Conservation (phyloP, 2,888 invertebrate species). For the Serrognathus titanus region DNA sequence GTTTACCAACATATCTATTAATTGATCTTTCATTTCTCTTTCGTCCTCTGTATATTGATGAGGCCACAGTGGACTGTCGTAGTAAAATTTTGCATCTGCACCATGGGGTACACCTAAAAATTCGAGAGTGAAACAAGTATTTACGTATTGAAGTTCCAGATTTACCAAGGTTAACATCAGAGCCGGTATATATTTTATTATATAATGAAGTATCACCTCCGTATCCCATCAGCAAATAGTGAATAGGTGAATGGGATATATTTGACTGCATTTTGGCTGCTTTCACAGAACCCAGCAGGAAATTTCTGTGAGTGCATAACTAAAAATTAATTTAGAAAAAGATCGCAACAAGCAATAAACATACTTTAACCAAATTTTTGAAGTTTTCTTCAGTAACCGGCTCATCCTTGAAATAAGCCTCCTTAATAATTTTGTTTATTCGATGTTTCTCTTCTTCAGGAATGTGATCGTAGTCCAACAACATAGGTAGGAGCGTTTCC, state of each 20-base stretch:
- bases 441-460: slow-evolving; percentile 49
- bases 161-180: too few species aligned
- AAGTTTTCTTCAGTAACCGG: slow-evolving; percentile 22
- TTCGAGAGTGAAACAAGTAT: too few species aligned
- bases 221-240: slow-evolving; percentile 48
- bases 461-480: slow-evolving; percentile 59
- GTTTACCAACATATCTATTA: slow-evolving; percentile 28
- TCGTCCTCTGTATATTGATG: slow-evolving; percentile 22
- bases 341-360: too few species aligned
- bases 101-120: slow-evolving; percentile 32
- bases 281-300: slow-evolving; percentile 54
- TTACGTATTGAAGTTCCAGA: too few species aligned
- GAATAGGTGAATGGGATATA: slow-evolving; percentile 55
- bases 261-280: slow-evolving; percentile 56
- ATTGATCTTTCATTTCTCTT: slow-evolving; percentile 32
- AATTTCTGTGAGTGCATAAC: slow-evolving; percentile 61
- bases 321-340: slow-evolving; percentile 29
- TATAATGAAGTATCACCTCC: neutral
- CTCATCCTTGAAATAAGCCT: slow-evolving; percentile 55
- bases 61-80: slow-evolving; percentile 23
- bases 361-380: too few species aligned
- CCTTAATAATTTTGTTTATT: slow-evolving; percentile 54
- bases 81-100: slow-evolving; percentile 30
- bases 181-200: too few species aligned
- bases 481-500: slow-evolving; percentile 58